Evolutionary conservation across 2,888 invertebrate species (phyloP), one percentile per base, ranked within the genome.

Genomic region (Amphimallon solstitiale): DNA sequence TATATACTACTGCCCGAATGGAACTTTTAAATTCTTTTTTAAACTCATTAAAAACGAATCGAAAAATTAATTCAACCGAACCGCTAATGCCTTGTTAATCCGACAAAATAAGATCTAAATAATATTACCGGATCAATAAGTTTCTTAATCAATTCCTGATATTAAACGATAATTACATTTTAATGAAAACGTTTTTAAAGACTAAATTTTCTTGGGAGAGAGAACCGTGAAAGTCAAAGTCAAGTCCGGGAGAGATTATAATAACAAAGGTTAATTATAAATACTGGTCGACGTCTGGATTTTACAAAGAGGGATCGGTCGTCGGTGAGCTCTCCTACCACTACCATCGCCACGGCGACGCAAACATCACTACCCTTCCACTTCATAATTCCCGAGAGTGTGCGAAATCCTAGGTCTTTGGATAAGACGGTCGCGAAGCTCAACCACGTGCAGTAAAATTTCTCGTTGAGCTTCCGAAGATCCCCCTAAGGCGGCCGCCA

Each of bases 361-460:
- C 14, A 43, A 14, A 43, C 40, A 43, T 43, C 40, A 29, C 35
- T 10, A 51, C 29, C 45, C 17, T 29, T 10, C 60, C 48, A 60
- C 51, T 52, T 51, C 60, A 52, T 62, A 63, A 63, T 66, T 66
- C 63, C 63, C 56, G 12, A 34, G 62, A 61, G 52, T 56, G 49
- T 51, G 43, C 23, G 52, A 48, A 63, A 65, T 68, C 67, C 69
- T 66, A 66, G 65, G 72, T 70, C 71, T 68, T 48, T 68, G 67
- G 68, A 70, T 71, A 71, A 73, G 71, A 71, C 70, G 66, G 68
- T 70, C 72, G 67, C 70, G 70, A 71, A 72, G 70, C 72, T 69
- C 71, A 66, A 70, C 71, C 71, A 72, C 71, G 71, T 69, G 68
- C 67, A 65, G 59, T 65, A 46, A 61, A 46, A 46, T 61, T 43